Evolutionary conservation across 2,888 invertebrate species (phyloP).

Genomic region (Epinotia ramella): DNA sequence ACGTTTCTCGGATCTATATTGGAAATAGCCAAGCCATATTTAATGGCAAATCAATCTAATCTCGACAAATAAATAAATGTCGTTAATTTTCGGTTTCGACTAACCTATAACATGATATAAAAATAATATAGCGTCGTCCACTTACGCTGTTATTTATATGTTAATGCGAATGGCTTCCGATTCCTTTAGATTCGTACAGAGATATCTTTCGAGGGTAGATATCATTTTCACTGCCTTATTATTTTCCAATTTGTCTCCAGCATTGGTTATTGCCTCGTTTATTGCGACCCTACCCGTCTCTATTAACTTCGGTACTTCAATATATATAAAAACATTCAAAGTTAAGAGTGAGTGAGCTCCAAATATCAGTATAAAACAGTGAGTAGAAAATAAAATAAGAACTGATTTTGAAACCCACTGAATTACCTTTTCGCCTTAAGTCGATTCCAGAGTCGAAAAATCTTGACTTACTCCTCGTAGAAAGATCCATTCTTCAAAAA

Average conservation of each 20-base stretch:
- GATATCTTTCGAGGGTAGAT: slow-evolving; percentile 80
- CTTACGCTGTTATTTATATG: slow-evolving; percentile 85
- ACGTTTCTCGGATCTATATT: background rate
- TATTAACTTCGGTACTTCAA: slow-evolving; percentile 60
- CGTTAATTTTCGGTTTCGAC: slow-evolving; percentile 28
- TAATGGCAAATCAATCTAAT: slow-evolving; percentile 37
- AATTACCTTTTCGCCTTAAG: slow-evolving; percentile 82
- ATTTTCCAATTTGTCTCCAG: slow-evolving; percentile 83
- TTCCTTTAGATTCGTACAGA: slow-evolving; percentile 78
- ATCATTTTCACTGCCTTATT: slow-evolving; percentile 85
- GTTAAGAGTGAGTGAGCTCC: slow-evolving; percentile 40
- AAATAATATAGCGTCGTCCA: slow-evolving; percentile 75
- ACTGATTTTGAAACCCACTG: slow-evolving; percentile 47
- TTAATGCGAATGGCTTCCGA: slow-evolving; percentile 77
- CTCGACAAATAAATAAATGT: slow-evolving; percentile 31
- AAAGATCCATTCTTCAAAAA: slow-evolving; percentile 74
- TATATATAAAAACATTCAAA: slow-evolving; percentile 41
- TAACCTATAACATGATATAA: slow-evolving; percentile 62
- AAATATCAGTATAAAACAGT: slow-evolving; percentile 22
- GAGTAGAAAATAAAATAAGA: background rate
- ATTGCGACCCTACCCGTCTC: slow-evolving; percentile 64
- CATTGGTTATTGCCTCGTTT: slow-evolving; percentile 81
- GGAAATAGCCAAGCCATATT: background rate
- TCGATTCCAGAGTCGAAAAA: slow-evolving; percentile 85
- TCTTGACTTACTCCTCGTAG: slow-evolving; percentile 84